Base-by-base conservation (phyloP, 2,797 vertebrate genomes). In the Cryptoblepharus egeriae region DNA sequence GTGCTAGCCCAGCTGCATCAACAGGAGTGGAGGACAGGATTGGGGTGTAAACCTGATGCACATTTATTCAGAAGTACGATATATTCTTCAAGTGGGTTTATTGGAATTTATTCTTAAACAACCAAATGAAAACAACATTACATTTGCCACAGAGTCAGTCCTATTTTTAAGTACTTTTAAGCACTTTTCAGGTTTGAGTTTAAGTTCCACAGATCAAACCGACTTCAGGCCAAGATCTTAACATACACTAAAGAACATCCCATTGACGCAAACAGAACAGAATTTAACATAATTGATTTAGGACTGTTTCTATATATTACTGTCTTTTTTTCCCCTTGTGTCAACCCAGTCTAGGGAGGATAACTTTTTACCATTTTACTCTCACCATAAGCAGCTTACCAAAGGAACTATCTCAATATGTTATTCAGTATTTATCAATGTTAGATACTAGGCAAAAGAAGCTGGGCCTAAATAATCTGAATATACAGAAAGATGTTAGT, bases 361-460 rank as follows among this genome's bases (percentile, higher is more conserved):
- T 77, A 82, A 30, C 37, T 88, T 73, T 78, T 71, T n/a, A 52
- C 13, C 6, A 42, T 75, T 91, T 90, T 88, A 80, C 85, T 86
- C 49, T 2, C 57, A 26, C 88, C 60, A 71, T 58, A 16, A 73
- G 30, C 75, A 73, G 24, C 87, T 77, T 76, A 87, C 7, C 82
- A 90, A 88, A 87, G 57, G 39, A 68, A 55, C 60, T 79, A 35
- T 49, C 52, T 86, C 80, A 87, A 81, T 77, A 82, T 75, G 64
- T n/a, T 0, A 32, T 57, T 7, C 13, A 71, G 26, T 45, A 88
- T 87, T 80, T 82, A 49, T 79, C 86, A 77, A 39, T 79, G 81
- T 88, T 79, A 92, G 71, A 57, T 86, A 60, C 0, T 3, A 79
- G 64, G 74, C 2, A 45, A 26, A 77, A 20, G 65, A 77, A 20